A percentile compares a stretch with the other conserved stretches of the same genome.
Conservation (phyloP, 2,888 invertebrate genomes). For the Venustoraphidia nigricollis region DNA sequence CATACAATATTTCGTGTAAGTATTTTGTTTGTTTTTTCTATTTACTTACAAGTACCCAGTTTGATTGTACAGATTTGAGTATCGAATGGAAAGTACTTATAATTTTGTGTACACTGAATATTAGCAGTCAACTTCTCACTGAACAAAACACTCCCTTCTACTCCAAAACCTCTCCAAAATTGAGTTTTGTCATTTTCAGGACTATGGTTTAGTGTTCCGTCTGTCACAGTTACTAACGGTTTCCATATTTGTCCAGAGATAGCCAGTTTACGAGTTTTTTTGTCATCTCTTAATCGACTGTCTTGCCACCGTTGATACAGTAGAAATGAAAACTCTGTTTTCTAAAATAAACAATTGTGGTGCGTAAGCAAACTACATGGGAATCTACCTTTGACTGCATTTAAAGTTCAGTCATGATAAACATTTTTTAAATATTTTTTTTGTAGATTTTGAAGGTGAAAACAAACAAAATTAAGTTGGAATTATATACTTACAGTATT, state of each 20-base stretch:
- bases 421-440: too few species aligned
- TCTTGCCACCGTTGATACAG: slow-evolving; percentile 20
- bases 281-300: slow-evolving; percentile 16
- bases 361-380: too few species aligned
- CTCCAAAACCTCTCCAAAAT: slow-evolving; percentile 19
- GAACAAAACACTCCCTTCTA: slow-evolving; percentile 17
- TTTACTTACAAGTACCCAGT: slow-evolving; percentile 19
- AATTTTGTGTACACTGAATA: slow-evolving; percentile 15
- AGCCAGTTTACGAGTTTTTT: slow-evolving; percentile 17
- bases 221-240: slow-evolving; percentile 17
- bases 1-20: not conserved
- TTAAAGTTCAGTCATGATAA: too few species aligned
- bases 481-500: slow-evolving; percentile 14
- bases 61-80: slow-evolving; percentile 17
- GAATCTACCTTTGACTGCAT: too few species aligned
- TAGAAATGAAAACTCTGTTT: slow-evolving; percentile 13
- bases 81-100: slow-evolving; percentile 18
- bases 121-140: slow-evolving; percentile 16
- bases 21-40: not conserved
- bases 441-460: too few species aligned
- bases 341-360: slow-evolving; percentile 10
- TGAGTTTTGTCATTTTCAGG: slow-evolving; percentile 15
- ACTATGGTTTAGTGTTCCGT: slow-evolving; percentile 10
- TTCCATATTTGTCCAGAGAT: slow-evolving; percentile 19
- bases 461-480: not conserved